phyloP scores from a whole-genome alignment of 2,797 vertebrate genomes.

The Fratercula arctica region DNA sequence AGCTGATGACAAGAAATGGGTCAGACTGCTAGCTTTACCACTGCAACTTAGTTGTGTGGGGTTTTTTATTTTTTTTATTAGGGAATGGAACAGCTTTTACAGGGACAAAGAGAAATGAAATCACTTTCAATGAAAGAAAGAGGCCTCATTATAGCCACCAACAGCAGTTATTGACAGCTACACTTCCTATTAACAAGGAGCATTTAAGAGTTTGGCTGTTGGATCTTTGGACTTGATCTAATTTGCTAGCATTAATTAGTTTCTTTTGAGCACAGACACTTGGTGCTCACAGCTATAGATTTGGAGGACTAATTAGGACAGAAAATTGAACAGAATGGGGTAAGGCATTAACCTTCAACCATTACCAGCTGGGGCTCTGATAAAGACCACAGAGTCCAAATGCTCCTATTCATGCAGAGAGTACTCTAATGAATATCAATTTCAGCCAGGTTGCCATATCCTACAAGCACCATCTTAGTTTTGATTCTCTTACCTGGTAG shows the following conservation, averaged over 20 bases:
- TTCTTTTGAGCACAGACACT: conserved; percentile 87
- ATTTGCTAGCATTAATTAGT: conserved; percentile 97
- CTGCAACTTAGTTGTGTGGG: conserved; percentile 69
- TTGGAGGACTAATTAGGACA: conserved; percentile 85
- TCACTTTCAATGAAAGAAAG: conserved; percentile 91
- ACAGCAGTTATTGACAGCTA: conserved; percentile 86
- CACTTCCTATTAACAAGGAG: conserved; percentile 85
- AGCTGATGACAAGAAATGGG: conserved; percentile 78
- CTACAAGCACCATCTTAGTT: conserved; percentile 62
- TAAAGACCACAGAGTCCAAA: conserved; percentile 84
- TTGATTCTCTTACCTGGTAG: conserved; percentile 60
- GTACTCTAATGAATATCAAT: conserved; percentile 84
- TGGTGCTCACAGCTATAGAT: conserved; percentile 87
- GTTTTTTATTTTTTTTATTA: conserved; percentile 41
- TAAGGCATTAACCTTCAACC: conserved; percentile 86
- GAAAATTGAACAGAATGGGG: conserved; percentile 85
- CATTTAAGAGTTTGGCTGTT: conserved; percentile 88
- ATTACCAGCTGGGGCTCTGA: conserved; percentile 86
- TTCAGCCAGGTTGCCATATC: conserved; percentile 78
- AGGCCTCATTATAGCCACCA: conserved; percentile 86
- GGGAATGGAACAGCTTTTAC: conserved; percentile 79
- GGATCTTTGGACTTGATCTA: conserved; percentile 93
- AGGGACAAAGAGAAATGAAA: conserved; percentile 90
- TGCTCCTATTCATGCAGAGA: conserved; percentile 82
- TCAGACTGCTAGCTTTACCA: conserved; percentile 71